A percentile compares a stretch with the other conserved stretches of the same genome.
Conservation (phyloP, 1,140 invertebrate genomes). For the Calliphora vicina region DNA sequence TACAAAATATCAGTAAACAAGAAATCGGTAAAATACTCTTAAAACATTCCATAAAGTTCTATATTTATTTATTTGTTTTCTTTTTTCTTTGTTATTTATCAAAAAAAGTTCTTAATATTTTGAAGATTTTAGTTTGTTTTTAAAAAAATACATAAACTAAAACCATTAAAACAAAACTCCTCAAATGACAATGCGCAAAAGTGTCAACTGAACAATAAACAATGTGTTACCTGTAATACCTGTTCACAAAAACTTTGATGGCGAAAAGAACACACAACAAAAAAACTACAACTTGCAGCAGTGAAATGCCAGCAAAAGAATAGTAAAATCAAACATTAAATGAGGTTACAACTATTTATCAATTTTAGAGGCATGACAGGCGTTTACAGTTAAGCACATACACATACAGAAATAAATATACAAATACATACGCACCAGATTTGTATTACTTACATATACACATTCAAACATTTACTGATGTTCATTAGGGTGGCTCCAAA, state of each 20-base stretch:
- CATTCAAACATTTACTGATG: no score
- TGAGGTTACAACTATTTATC: slow-evolving; percentile 32
- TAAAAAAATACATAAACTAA: no score
- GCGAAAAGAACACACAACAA: not conserved
- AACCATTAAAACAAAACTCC: not conserved
- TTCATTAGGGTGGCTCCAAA: no score
- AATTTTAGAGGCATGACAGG: slow-evolving; percentile 3
- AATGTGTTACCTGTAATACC: slow-evolving; percentile 16
- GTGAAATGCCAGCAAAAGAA: not conserved
- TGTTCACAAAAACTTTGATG: not conserved
- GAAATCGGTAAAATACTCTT: no score
- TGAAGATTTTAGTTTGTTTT: no score
- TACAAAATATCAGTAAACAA: no score
- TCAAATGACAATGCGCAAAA: slow-evolving; percentile 21
- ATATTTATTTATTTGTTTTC: no score
- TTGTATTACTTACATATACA: no score
- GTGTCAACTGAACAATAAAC: slow-evolving; percentile 31
- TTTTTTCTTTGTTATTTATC: no score
- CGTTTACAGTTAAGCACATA: not conserved
- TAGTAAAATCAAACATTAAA: slow-evolving; percentile 25
- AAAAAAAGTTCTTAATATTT: no score
- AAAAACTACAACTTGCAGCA: not conserved
- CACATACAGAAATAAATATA: not conserved
- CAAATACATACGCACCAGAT: no score
- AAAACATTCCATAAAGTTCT: no score